Evolutionary conservation across 2,888 invertebrate species (phyloP).

Genomic region (Drosophila leonis): DNA sequence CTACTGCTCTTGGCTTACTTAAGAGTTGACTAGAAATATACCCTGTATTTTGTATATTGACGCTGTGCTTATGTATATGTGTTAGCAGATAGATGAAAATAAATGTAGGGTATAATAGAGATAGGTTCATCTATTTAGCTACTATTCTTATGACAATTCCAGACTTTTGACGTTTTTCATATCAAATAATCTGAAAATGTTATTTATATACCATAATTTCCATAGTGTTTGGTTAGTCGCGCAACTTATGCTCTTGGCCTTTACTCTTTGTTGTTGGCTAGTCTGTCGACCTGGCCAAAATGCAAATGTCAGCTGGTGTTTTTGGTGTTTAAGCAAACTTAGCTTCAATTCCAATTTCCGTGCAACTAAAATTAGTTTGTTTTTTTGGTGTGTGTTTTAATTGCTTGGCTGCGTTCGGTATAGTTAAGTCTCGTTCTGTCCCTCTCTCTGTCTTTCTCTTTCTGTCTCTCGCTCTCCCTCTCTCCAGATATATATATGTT

Average conservation of each 20-base stretch:
- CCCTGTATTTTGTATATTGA: neutral
- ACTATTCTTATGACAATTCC: too few relatives aligned
- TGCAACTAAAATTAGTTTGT: conserved; percentile 43
- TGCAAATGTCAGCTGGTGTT: conserved; percentile 44
- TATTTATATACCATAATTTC: neutral
- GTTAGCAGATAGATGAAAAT: too few relatives aligned
- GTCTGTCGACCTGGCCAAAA: conserved; percentile 22
- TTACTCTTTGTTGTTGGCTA: conserved; percentile 24
- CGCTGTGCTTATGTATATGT: too few relatives aligned
- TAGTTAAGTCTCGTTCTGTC: conserved; percentile 8
- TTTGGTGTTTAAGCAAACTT: conserved; percentile 10
- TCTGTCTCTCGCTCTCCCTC: neutral
- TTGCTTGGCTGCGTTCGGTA: conserved; percentile 62
- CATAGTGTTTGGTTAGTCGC: conserved; percentile 1
- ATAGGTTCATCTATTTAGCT: too few relatives aligned
- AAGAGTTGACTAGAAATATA: too few relatives aligned
- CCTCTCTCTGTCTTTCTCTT: neutral
- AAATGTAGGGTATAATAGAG: too few relatives aligned
- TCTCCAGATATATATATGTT: conserved; percentile 7
- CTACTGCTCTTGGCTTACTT: too few relatives aligned
- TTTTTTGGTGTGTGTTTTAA: conserved; percentile 44
- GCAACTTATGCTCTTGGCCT: neutral
- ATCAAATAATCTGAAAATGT: too few relatives aligned
- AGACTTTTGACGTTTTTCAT: too few relatives aligned
- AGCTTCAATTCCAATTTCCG: conserved; percentile 24